Base-by-base conservation (phyloP, 2,888 invertebrate genomes). In the Drosophila prostipennis region DNA sequence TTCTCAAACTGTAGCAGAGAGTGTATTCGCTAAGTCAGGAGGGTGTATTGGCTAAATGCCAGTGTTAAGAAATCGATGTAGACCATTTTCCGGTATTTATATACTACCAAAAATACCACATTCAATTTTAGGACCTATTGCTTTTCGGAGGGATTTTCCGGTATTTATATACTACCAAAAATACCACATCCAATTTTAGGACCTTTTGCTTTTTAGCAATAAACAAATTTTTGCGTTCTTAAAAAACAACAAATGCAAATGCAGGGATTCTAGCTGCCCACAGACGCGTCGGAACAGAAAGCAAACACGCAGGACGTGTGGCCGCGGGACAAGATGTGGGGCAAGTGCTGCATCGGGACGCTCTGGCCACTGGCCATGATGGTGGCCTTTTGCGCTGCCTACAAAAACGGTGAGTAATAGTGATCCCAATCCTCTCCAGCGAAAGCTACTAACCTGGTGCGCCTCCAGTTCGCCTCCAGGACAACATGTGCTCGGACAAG, bases 401-500 rank as follows among this genome's bases (percentile, higher is more conserved):
- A 83, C 63, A 74, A 57, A 63, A 46, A 72, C 43, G 58, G 48
- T 59, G 7, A 43, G 60, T 34, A 34, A 11, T 34, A 4, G 2
- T 34, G 1, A 34, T 6, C 6, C 2, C 13, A 7, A n/a, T 11
- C 29, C 32, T 16, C 1, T 19, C 11, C 5, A 14, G 26, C 8
- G 6, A 11, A 29, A 1, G 11, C 6, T 10, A 11, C 6, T 32
- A 16, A 32, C 26, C n/a, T 5, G 14, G 39, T 14, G 40, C 10
- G 10, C 3, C 72, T 89, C 6, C 72, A 90, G 91, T 91, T 55
- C 89, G 90, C 1, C 74, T 90, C 4, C 89, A 91, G 72, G 91
- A 91, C 52, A 87, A 90, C 67, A 71, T 91, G 4, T 91, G 91
- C 63, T 89, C 90, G 8, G 89, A 91, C 59, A 90, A 88, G 52